phyloP scores from a whole-genome alignment of 1,140 invertebrate species.

The Stenopsyche tienmushanensis region DNA sequence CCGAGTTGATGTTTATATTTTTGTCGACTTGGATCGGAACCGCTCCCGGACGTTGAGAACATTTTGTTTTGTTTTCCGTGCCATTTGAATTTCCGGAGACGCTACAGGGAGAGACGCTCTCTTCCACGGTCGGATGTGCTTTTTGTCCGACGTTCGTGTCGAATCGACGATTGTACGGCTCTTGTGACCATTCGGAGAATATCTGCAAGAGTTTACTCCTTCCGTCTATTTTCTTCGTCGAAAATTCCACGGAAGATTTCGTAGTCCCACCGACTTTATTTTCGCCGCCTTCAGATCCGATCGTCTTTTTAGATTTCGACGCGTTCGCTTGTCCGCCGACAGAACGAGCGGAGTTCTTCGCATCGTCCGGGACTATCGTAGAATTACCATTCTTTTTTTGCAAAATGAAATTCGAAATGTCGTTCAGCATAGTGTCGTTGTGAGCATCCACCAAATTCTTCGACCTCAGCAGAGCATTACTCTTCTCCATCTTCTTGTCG shows the following conservation, averaged over 20 bases:
- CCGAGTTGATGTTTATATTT: slow-evolving; percentile 33
- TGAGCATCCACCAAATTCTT: not conserved
- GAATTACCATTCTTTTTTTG: not conserved
- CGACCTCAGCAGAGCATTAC: not conserved
- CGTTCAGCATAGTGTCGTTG: not conserved
- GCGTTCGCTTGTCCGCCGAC: too few relatives aligned
- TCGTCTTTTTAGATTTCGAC: too few relatives aligned
- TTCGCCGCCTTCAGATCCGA: too few relatives aligned
- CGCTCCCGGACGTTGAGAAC: slow-evolving; percentile 37
- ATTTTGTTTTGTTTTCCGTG: slow-evolving; percentile 39
- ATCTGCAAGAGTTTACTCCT: slow-evolving; percentile 38
- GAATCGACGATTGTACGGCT: slow-evolving; percentile 19
- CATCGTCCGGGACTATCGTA: not conserved
- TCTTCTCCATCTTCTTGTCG: not conserved
- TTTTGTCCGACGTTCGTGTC: slow-evolving; percentile 18
- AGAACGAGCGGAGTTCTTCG: too few relatives aligned
- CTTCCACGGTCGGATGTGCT: too few relatives aligned
- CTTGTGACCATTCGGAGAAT: slow-evolving; percentile 39
- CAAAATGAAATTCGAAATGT: not conserved
- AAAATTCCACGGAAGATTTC: not conserved
- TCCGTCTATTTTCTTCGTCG: not conserved
- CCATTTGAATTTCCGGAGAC: slow-evolving; percentile 37
- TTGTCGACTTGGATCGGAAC: slow-evolving; percentile 19
- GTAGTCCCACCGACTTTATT: not conserved
- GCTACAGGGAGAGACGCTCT: slow-evolving; percentile 29